Evolutionary conservation across 2,797 vertebrate species (phyloP).

Genomic region (Caiman crocodilus): DNA sequence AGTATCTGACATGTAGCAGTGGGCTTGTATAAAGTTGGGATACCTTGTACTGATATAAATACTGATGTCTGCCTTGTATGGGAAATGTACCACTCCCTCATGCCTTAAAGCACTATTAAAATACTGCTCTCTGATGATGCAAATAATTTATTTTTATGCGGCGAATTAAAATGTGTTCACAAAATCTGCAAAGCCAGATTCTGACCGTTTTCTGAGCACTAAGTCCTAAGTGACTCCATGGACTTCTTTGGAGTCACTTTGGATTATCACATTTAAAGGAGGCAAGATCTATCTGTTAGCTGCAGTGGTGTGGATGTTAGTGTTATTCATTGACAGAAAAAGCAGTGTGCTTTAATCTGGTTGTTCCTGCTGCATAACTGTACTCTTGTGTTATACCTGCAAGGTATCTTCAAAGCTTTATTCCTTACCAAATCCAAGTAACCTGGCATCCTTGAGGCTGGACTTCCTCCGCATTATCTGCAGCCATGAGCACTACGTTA

Average conservation of each 20-base stretch:
- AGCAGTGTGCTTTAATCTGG: neutral
- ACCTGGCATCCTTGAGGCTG: conserved; percentile 91
- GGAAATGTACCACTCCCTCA: neutral
- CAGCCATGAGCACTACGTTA: conserved; percentile 98
- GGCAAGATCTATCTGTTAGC: neutral
- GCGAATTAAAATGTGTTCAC: neutral
- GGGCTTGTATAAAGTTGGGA: neutral
- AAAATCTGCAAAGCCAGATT: neutral
- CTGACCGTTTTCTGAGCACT: neutral
- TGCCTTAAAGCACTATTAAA: conserved; percentile 8
- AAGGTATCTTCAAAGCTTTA: conserved; percentile 96
- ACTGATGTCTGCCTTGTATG: neutral
- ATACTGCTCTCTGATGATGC: conserved; percentile 14
- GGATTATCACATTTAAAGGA: neutral
- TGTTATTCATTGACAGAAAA: neutral
- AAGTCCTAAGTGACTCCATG: neutral
- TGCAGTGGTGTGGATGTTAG: neutral
- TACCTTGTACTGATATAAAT: neutral
- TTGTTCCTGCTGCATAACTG: neutral
- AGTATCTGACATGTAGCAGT: neutral
- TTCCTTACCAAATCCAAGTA: conserved; percentile 90
- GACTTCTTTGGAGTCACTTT: neutral
- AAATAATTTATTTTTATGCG: conserved; percentile 20
- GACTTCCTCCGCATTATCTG: conserved; percentile 96
- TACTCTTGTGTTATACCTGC: neutral